Conservation (phyloP, 2,113 vertebrate genomes). For the Oreochromis niloticus region DNA sequence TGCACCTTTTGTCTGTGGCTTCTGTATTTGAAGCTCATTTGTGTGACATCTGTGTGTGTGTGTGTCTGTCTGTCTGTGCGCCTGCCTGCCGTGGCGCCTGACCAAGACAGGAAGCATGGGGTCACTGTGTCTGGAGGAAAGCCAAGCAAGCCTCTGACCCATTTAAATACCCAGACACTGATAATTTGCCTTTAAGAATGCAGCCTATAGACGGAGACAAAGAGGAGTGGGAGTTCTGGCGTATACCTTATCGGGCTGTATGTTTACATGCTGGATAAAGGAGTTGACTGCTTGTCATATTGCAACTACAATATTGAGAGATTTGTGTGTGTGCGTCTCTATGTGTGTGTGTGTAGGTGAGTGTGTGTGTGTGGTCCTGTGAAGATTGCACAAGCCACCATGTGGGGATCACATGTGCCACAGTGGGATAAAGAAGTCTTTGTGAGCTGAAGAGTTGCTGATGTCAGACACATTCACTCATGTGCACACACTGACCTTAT, state of each 20-base stretch:
- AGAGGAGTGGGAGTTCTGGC: background rate
- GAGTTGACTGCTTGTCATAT: conserved; percentile 6
- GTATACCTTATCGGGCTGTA: background rate
- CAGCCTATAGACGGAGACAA: background rate
- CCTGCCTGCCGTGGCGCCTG: background rate
- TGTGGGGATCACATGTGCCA: conserved; percentile 60
- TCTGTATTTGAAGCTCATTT: background rate
- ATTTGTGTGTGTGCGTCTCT: background rate
- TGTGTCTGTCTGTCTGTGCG: background rate
- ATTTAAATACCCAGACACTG: background rate
- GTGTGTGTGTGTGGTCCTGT: conserved; percentile 30
- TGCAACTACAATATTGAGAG: background rate
- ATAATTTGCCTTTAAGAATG: conserved; percentile 4
- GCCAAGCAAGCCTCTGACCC: background rate
- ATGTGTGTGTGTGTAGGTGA: background rate
- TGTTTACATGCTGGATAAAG: conserved; percentile 7
- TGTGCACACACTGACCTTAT: background rate
- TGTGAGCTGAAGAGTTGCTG: conserved; percentile 54
- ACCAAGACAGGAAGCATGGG: conserved; percentile 24
- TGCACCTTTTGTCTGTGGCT: background rate
- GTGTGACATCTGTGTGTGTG: background rate
- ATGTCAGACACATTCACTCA: background rate
- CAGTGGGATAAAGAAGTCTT: conserved; percentile 54
- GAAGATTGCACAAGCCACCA: conserved; percentile 37
- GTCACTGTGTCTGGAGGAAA: conserved; percentile 38